Percentiles rank a stretch among this genome's conserved stretches.
Evolutionary conservation across 2,797 vertebrate species (phyloP).

Genomic region (Spea hammondii): DNA sequence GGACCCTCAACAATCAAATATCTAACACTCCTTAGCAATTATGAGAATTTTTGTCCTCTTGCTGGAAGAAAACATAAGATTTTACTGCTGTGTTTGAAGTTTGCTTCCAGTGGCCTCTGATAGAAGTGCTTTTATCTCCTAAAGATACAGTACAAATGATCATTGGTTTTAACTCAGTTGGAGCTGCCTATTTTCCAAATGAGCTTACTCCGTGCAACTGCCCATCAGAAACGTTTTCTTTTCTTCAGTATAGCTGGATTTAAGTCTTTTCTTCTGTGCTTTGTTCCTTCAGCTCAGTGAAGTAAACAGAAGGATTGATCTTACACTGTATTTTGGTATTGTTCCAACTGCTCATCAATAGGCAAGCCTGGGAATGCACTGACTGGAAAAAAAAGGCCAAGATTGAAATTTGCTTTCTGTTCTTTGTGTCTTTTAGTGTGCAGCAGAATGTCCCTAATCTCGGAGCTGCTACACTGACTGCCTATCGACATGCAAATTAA

Average conservation of each 20-base stretch:
- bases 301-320: slow-evolving; percentile 94
- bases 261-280: slow-evolving; percentile 74
- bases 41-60: slow-evolving; percentile 68
- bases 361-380: slow-evolving; percentile 73
- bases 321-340: slow-evolving; percentile 87
- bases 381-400: slow-evolving; percentile 78
- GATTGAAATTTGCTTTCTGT: slow-evolving; percentile 75
- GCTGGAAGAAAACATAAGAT: slow-evolving; percentile 64
- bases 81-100: slow-evolving; percentile 71
- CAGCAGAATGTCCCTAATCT: slow-evolving; percentile 96
- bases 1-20: slow-evolving; percentile 64
- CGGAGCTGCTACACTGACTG: slow-evolving; percentile 73
- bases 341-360: slow-evolving; percentile 83
- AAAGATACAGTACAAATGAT: slow-evolving; percentile 95
- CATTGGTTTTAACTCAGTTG: slow-evolving; percentile 92
- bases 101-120: slow-evolving; percentile 73
- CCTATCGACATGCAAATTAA: slow-evolving; percentile 92
- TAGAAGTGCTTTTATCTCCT: slow-evolving; percentile 88
- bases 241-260: slow-evolving; percentile 65
- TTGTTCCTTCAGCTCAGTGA: slow-evolving; percentile 75
- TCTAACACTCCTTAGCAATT: slow-evolving; percentile 72
- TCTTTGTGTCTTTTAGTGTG: slow-evolving; percentile 90
- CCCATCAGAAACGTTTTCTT: slow-evolving; percentile 77
- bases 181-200: slow-evolving; percentile 93
- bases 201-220: slow-evolving; percentile 85